Percentiles rank a stretch among this genome's conserved stretches.
These are phyloP conservation scores for Solenopsis invicta DNA, from an alignment of 1,140 invertebrate genomes.

Conservation along the genomic window DNA sequence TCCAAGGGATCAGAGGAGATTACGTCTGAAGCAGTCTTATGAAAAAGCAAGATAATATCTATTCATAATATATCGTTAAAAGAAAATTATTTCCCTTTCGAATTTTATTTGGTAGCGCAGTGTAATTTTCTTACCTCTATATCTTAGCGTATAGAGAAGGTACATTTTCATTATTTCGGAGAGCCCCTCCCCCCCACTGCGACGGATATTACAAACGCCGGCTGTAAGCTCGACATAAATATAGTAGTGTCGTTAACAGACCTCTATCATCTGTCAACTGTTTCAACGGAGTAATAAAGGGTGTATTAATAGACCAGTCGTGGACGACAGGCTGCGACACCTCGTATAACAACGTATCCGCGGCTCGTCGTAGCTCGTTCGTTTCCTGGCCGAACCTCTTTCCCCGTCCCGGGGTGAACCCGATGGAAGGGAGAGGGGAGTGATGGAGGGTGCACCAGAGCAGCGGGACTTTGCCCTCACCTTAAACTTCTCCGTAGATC, in stretches of 20 bases:
- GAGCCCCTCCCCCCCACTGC: background rate
- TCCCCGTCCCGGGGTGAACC: background rate
- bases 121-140: constrained; percentile 35
- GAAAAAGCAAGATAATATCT: constrained; percentile 13
- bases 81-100: background rate
- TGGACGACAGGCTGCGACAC: constrained; percentile 43
- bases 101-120: constrained; percentile 18
- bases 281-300: constrained; percentile 59
- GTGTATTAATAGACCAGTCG: constrained; percentile 57
- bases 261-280: constrained; percentile 57
- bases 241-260: constrained; percentile 59
- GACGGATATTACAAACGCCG: constrained; percentile 37
- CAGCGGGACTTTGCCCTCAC: background rate
- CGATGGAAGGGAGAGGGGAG: background rate
- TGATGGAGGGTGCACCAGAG: background rate
- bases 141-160: constrained; percentile 18
- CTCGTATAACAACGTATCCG: constrained; percentile 42
- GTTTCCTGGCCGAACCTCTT: constrained; percentile 21
- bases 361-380: constrained; percentile 30
- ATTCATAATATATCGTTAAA: constrained; percentile 7
- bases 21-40: background rate
- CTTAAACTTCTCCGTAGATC: constrained; percentile 75
- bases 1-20: background rate
- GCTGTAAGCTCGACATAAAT: constrained; percentile 30
- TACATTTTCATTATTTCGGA: constrained; percentile 36